These are phyloP conservation scores for Drosophila mettleri DNA, from an alignment of 2,888 invertebrate species.

Conservation along the genomic window DNA sequence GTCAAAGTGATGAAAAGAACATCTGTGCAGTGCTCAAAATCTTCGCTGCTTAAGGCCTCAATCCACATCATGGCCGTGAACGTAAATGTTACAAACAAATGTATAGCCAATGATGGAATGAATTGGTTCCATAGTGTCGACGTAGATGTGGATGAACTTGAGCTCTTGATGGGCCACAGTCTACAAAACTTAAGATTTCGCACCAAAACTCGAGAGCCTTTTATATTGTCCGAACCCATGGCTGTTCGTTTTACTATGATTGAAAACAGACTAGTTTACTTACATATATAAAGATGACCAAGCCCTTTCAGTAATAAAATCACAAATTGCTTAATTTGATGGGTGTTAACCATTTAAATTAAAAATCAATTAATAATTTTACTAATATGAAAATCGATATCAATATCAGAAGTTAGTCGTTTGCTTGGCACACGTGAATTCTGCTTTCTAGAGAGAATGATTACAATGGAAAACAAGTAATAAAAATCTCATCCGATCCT, in stretches of 20 bases:
- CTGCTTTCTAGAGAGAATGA: constrained; percentile 4
- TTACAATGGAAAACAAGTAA: constrained; percentile 18
- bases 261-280: neutral
- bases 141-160: neutral
- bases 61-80: constrained; percentile 49
- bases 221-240: constrained; percentile 48
- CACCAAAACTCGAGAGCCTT: constrained; percentile 30
- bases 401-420: constrained; percentile 3
- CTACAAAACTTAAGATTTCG: constrained; percentile 20
- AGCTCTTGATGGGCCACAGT: constrained; percentile 35
- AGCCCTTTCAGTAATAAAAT: constrained; percentile 1
- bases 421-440: constrained; percentile 13
- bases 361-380: constrained; percentile 54
- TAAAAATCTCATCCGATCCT: too few species aligned
- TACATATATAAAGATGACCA: constrained; percentile 37
- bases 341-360: constrained; percentile 56
- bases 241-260: constrained; percentile 7
- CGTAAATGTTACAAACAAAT: constrained; percentile 18
- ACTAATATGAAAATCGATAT: constrained; percentile 48
- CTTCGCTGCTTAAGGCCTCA: constrained; percentile 46
- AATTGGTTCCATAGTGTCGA: constrained; percentile 4
- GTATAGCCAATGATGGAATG: constrained; percentile 25
- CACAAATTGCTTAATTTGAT: constrained; percentile 56
- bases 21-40: constrained; percentile 49
- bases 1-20: constrained; percentile 45